Conservation (phyloP, 2,113 vertebrate genomes). For the Leptosomus discolor region DNA sequence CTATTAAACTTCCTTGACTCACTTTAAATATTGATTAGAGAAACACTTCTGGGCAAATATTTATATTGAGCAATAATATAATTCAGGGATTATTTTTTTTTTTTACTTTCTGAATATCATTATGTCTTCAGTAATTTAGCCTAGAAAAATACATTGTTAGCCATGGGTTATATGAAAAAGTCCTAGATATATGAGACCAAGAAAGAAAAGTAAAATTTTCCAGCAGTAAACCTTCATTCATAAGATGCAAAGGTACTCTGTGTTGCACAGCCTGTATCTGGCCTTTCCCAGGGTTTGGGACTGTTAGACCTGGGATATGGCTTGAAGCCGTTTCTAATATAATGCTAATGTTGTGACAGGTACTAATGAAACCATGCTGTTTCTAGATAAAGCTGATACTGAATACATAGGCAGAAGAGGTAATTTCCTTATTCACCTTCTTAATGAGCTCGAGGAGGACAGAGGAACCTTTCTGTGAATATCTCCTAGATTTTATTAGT, state of each 20-base stretch:
- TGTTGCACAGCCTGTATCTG: background rate
- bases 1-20: slow-evolving; percentile 58
- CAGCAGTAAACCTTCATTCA: background rate
- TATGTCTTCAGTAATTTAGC: slow-evolving; percentile 24
- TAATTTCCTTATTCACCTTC: slow-evolving; percentile 57
- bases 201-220: background rate
- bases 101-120: background rate
- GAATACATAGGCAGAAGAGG: slow-evolving; percentile 32
- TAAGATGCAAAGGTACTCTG: background rate
- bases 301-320: background rate
- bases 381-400: slow-evolving; percentile 53
- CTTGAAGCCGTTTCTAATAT: slow-evolving; percentile 29
- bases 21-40: slow-evolving; percentile 71
- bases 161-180: background rate
- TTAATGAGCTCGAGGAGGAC: slow-evolving; percentile 31
- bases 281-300: background rate
- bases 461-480: background rate
- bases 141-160: background rate
- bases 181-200: background rate
- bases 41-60: slow-evolving; percentile 65
- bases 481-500: background rate
- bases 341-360: slow-evolving; percentile 33
- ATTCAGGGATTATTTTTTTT: background rate
- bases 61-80: slow-evolving; percentile 54
- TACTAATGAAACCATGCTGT: slow-evolving; percentile 48